A percentile compares a stretch with the other conserved stretches of the same genome.
Evolutionary conservation across 2,113 vertebrate species (phyloP).

Genomic region (Spea multiplicata): DNA sequence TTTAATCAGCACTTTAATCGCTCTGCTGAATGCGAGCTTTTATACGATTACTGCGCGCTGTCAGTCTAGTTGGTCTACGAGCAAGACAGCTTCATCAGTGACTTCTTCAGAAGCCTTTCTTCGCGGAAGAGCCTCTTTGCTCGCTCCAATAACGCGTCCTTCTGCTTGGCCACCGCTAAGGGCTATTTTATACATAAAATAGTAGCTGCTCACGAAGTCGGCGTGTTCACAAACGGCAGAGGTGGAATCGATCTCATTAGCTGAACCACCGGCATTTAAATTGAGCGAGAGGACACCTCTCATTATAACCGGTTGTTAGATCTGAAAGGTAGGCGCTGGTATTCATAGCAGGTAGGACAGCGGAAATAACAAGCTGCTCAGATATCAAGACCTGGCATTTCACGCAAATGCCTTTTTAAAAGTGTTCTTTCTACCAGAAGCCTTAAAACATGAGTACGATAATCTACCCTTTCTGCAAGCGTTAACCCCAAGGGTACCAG

Average conservation of each 20-base stretch:
- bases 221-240: neutral
- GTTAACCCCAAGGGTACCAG: too few species aligned
- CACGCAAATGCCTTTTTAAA: too few species aligned
- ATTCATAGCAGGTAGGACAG: neutral
- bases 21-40: neutral
- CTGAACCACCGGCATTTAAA: neutral
- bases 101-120: neutral
- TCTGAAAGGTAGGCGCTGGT: neutral
- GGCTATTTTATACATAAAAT: neutral
- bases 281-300: neutral
- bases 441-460: too few species aligned
- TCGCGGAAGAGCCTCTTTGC: neutral
- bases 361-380: neutral
- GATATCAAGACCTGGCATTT: neutral
- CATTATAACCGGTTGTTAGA: neutral
- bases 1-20: slow-evolving; percentile 13
- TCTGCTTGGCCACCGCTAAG: too few species aligned
- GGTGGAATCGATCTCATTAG: neutral
- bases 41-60: neutral
- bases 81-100: slow-evolving; percentile 15
- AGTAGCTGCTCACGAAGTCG: neutral
- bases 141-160: too few species aligned
- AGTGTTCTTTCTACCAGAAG: too few species aligned
- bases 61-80: neutral
- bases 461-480: too few species aligned